Percentiles rank a stretch among this genome's conserved stretches.
Conservation (phyloP, 2,797 vertebrate species). For the Coccyzus lansbergi region DNA sequence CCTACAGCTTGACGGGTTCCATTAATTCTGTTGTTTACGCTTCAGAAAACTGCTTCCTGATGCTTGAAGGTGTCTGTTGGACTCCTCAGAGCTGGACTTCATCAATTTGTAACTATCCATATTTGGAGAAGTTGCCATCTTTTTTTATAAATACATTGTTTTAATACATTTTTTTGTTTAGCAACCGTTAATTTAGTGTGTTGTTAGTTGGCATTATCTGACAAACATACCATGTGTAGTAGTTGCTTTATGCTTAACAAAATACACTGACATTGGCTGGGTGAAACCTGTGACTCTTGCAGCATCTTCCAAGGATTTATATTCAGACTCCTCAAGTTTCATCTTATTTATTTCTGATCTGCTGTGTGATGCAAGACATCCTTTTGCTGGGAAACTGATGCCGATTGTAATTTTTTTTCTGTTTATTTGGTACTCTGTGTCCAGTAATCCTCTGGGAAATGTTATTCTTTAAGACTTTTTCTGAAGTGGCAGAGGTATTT, state of each 20-base stretch:
- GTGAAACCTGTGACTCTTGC: conserved; percentile 1
- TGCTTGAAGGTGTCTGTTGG: neutral
- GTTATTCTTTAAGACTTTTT: neutral
- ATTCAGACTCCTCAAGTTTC: neutral
- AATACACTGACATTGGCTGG: neutral
- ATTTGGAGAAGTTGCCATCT: neutral
- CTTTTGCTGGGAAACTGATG: neutral
- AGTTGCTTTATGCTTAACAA: conserved; percentile 5
- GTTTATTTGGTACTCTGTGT: neutral
- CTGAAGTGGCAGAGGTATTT: neutral
- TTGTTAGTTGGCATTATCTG: conserved; percentile 2
- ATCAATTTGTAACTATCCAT: neutral
- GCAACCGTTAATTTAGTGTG: neutral
- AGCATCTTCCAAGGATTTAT: conserved; percentile 27
- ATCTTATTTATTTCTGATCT: conserved; percentile 70
- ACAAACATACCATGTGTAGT: conserved; percentile 31
- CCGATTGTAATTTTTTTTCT: neutral
- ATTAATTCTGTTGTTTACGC: neutral
- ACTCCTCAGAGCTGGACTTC: neutral
- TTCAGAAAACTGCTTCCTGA: neutral
- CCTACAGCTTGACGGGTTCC: neutral
- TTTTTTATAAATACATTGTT: conserved; percentile 29
- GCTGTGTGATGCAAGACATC: neutral
- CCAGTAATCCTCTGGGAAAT: neutral
- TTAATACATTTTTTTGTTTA: conserved; percentile 51